Evolutionary conservation across 92 coral and sea anemone species (phyloP).

Genomic region (Epizoanthus rinbou): DNA sequence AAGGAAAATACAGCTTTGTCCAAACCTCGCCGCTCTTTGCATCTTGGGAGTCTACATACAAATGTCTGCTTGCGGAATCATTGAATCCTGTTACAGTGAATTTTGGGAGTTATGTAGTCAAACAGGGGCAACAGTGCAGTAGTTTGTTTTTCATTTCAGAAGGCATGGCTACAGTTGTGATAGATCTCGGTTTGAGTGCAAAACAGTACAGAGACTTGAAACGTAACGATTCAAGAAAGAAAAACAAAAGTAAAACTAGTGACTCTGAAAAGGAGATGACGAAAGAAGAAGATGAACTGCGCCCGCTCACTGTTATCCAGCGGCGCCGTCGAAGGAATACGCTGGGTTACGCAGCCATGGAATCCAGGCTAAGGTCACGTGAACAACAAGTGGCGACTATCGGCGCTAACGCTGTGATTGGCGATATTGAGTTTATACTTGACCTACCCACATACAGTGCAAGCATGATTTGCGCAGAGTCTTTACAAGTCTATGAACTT

Average conservation of each 20-base stretch:
- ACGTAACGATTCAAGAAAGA: conserved; percentile 31
- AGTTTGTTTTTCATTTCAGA: conserved; percentile 79
- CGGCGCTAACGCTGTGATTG: conserved; percentile 90
- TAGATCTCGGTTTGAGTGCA: conserved; percentile 69
- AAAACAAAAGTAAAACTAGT: background rate
- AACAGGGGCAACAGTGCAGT: conserved; percentile 74
- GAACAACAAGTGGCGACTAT: conserved; percentile 75
- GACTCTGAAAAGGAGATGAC: conserved; percentile 17
- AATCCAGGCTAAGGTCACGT: conserved; percentile 72
- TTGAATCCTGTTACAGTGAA: conserved; percentile 69
- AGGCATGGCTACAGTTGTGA: conserved; percentile 80
- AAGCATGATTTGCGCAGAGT: conserved; percentile 82
- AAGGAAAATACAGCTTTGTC: conserved; percentile 74
- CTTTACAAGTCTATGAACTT: conserved; percentile 77
- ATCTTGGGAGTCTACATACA: conserved; percentile 70
- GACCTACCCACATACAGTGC: conserved; percentile 75
- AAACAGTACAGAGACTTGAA: conserved; percentile 67
- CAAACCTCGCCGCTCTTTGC: conserved; percentile 71
- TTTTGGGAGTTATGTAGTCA: conserved; percentile 79
- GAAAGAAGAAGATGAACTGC: conserved; percentile 44
- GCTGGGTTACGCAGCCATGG: conserved; percentile 87
- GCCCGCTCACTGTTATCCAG: conserved; percentile 81
- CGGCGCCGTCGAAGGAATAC: conserved; percentile 75
- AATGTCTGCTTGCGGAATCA: conserved; percentile 78
- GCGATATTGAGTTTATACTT: conserved; percentile 84